These are phyloP conservation scores for Hanleya hanleyi DNA, from an alignment of 2,888 invertebrate genomes.

Conservation along the genomic window DNA sequence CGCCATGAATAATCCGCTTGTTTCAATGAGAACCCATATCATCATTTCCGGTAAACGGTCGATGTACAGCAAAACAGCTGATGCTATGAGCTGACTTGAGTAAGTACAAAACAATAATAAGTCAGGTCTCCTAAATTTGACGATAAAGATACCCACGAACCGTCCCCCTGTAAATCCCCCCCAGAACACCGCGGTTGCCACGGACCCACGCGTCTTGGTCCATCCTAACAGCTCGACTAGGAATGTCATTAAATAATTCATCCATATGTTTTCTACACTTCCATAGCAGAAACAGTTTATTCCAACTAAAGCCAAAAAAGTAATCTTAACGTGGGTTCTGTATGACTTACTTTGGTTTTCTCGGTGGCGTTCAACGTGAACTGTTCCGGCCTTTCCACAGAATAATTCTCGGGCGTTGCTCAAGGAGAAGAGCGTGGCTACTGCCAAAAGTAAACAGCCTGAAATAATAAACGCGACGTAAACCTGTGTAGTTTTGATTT, in stretches of 20 bases:
- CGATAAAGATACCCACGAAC: slow-evolving; percentile 28
- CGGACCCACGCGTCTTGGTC: slow-evolving; percentile 18
- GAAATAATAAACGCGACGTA: slow-evolving; percentile 19
- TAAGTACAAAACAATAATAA: slow-evolving; percentile 7
- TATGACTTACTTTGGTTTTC: too few species aligned
- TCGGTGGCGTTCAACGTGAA: too few species aligned
- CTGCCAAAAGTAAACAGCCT: neutral
- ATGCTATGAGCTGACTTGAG: slow-evolving; percentile 18
- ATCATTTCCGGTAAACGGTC: slow-evolving; percentile 18
- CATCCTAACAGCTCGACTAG: slow-evolving; percentile 22
- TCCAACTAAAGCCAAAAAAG: neutral
- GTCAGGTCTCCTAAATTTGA: slow-evolving; percentile 20
- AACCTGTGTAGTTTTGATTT: slow-evolving; percentile 4
- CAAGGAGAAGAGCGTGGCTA: slow-evolving; percentile 7
- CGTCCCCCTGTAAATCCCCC: slow-evolving; percentile 22
- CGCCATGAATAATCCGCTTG: slow-evolving; percentile 43
- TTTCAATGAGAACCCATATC: slow-evolving; percentile 39
- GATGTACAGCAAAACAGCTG: slow-evolving; percentile 15
- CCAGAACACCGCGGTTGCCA: slow-evolving; percentile 21
- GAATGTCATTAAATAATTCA: slow-evolving; percentile 10
- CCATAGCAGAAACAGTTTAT: neutral
- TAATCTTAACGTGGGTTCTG: neutral
- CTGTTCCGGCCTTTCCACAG: too few species aligned
- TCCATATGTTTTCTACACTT: neutral
- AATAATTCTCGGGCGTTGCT: too few species aligned